Evolutionary conservation across 1,140 invertebrate species (phyloP), one percentile per base, ranked within the genome.

Genomic region (Brachionus sp.): DNA sequence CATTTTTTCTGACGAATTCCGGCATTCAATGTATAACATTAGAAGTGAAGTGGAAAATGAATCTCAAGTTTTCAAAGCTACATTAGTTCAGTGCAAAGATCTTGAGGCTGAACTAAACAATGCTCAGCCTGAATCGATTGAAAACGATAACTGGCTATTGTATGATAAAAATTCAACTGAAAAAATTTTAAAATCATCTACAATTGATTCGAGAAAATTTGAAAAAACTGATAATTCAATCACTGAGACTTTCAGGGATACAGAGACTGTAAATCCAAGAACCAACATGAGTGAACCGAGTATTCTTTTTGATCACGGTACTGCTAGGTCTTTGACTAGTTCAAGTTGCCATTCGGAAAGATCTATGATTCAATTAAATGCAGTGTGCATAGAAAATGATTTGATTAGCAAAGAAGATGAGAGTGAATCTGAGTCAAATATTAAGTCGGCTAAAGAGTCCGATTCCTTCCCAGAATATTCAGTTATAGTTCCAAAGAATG

Each of bases 101-200:
- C 37, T 70, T 3, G 66, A 70, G 37, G 66, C 66, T 19, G 66
- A 70, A 70, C 10, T 70, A 7, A 70, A 70, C n/a, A 39, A 16
- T 37, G 6, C 37, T 37, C 16, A 39, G 37, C 66, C 66, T 16
- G 66, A 70, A 25, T 33, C 77, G 7, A 25, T 80, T 37, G 5
- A 13, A 12, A 80, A 66, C 13, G 77, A 80, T 33, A 80, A 80
- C n/a, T 80, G 77, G 77, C 37, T 80, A 6, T 16, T 80, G 16
- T 80, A 80, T 66, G 77, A 80, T 33, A 80, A 80, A 44, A 57
- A 66, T 80, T 80, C 77, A 44, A 42, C 77, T 19, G 75, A 62
- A 35, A 53, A 78, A 37, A 16, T 39, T 13, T n/a, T 80, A 7
- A 62, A 80, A 39, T 80, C 50, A 25, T 57, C 50, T 5, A 66